phyloP scores from a whole-genome alignment of 2,888 invertebrate species.

The Tinea pellionella region DNA sequence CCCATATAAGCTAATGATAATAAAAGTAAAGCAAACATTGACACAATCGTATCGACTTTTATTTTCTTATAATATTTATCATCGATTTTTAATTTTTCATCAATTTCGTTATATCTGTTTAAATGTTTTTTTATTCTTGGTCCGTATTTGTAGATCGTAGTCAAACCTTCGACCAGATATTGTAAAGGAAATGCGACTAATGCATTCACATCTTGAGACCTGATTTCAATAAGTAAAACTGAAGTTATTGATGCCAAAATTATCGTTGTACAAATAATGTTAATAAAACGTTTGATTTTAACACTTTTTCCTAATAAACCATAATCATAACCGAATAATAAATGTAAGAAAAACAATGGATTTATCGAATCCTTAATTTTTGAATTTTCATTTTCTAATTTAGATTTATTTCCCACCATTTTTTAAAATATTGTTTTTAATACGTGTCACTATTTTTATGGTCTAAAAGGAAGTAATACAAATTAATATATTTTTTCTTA shows the following conservation, averaged over 20 bases:
- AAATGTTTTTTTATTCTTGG: conserved; percentile 3
- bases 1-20: conserved; percentile 3
- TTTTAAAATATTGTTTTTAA: not conserved
- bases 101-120: not conserved
- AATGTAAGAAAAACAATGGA: not conserved
- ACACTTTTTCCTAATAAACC: not conserved
- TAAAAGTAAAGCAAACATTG: not conserved
- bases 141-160: not conserved
- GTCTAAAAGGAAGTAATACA: not conserved
- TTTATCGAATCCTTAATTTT: not conserved
- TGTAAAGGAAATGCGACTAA: not conserved
- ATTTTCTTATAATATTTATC: not conserved
- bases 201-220: not conserved
- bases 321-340: not conserved
- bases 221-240: not conserved
- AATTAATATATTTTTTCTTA: conserved; percentile 4
- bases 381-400: not conserved
- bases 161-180: not conserved
- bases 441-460: not conserved
- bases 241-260: not conserved
- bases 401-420: not conserved
- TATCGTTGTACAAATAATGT: not conserved
- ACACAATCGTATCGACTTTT: not conserved
- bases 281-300: not conserved
- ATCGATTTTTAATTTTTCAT: not conserved